Percentiles rank a stretch among this genome's conserved stretches.
phyloP scores from a whole-genome alignment of 2,797 vertebrate species.

The Tamandua tetradactyla region DNA sequence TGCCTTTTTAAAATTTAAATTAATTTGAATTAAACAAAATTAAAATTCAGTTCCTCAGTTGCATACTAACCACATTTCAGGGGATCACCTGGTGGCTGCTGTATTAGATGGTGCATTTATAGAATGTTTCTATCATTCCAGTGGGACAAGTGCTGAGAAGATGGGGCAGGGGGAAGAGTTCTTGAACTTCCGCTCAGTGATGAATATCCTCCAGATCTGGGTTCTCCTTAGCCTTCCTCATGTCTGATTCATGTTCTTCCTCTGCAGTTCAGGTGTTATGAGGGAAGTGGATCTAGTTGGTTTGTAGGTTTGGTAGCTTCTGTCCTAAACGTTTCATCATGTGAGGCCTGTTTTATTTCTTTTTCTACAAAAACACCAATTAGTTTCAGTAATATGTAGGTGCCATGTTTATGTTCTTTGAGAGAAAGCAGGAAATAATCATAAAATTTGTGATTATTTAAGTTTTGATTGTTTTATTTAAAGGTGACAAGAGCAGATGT shows the following conservation, averaged over 20 bases:
- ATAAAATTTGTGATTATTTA: neutral
- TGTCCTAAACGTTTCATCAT: neutral
- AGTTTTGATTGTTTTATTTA: neutral
- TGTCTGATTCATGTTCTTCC: accelerated
- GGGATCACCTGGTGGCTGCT: neutral
- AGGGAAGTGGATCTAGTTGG: neutral
- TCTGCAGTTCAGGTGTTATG: accelerated
- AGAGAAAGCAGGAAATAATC: neutral
- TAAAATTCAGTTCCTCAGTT: neutral
- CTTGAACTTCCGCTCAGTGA: neutral
- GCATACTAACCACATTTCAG: neutral
- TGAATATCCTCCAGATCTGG: neutral
- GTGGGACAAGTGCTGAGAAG: too few relatives aligned
- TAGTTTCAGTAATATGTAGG: neutral
- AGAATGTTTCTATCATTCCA: neutral
- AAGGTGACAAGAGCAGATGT: slow-evolving; percentile 99
- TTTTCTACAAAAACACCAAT: neutral
- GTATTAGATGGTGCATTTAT: neutral
- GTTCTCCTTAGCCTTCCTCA: accelerated
- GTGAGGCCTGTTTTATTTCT: neutral
- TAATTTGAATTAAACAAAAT: neutral
- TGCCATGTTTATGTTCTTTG: neutral
- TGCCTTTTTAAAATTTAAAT: neutral
- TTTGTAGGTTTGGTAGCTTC: neutral
- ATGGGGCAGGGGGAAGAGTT: too few relatives aligned